Percentiles rank a stretch among this genome's conserved stretches.
These are phyloP conservation scores for Panthera leo DNA, from an alignment of 2,113 vertebrate genomes.

Conservation along the genomic window DNA sequence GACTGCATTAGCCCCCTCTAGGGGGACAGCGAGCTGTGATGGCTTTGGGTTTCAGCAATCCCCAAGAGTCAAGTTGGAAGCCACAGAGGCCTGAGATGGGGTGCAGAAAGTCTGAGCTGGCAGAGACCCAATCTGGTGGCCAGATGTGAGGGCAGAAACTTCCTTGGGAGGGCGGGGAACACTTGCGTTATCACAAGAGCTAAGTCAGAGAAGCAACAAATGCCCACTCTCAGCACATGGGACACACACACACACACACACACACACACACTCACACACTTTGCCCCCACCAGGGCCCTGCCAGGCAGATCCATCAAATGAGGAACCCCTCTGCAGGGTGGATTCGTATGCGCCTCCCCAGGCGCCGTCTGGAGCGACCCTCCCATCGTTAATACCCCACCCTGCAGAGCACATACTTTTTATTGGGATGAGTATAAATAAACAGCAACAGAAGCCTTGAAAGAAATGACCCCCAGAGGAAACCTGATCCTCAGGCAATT, in stretches of 20 bases:
- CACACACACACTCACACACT: too few species aligned
- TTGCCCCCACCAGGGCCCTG: neutral
- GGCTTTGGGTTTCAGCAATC: neutral
- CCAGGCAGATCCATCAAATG: neutral
- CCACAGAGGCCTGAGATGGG: neutral
- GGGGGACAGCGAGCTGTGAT: neutral
- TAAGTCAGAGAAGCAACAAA: neutral
- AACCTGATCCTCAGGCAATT: constrained; percentile 71
- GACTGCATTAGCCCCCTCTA: neutral
- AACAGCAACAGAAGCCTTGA: constrained; percentile 64
- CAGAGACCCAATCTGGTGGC: neutral
- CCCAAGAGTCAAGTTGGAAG: neutral
- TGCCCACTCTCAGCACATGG: neutral
- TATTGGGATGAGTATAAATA: constrained; percentile 62
- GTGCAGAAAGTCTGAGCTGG: neutral
- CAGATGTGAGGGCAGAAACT: neutral
- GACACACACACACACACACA: neutral
- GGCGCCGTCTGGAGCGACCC: neutral
- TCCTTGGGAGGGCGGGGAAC: neutral
- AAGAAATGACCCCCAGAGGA: constrained; percentile 72
- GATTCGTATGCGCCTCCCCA: neutral
- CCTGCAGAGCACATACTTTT: constrained; percentile 41
- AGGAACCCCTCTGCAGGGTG: neutral
- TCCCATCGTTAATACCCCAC: neutral
- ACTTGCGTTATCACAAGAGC: neutral